These are phyloP conservation scores for Chelonus insularis DNA, from an alignment of 1,140 invertebrate species.

Conservation along the genomic window DNA sequence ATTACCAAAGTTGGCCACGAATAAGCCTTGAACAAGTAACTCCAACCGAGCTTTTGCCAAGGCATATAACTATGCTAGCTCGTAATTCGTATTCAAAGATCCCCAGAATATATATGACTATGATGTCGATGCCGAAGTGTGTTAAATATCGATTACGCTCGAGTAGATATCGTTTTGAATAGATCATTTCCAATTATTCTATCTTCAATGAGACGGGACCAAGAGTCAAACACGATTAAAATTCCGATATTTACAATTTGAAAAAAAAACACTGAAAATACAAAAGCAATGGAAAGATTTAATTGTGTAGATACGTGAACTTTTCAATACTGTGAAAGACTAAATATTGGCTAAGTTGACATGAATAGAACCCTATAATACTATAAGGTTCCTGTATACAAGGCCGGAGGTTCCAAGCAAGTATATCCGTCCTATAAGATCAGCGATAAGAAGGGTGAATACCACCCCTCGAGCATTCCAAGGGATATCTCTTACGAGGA, in stretches of 20 bases:
- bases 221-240: slow-evolving; percentile 40
- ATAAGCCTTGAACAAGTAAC: slow-evolving; percentile 49
- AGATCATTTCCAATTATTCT: no score
- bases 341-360: slow-evolving; percentile 44
- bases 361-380: slow-evolving; percentile 43
- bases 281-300: neutral
- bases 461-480: slow-evolving; percentile 36
- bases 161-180: no score
- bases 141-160: slow-evolving; percentile 12
- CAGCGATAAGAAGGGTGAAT: slow-evolving; percentile 36
- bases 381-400: slow-evolving; percentile 30
- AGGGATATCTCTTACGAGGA: slow-evolving; percentile 23
- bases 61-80: slow-evolving; percentile 12
- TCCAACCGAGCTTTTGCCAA: slow-evolving; percentile 37
- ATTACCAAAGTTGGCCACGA: slow-evolving; percentile 47
- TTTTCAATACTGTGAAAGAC: slow-evolving; percentile 30
- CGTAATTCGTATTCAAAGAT: slow-evolving; percentile 27
- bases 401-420: slow-evolving; percentile 15
- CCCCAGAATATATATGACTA: neutral
- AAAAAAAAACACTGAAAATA: neutral
- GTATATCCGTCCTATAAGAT: slow-evolving; percentile 38
- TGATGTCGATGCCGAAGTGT: neutral
- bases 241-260: slow-evolving; percentile 29
- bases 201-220: slow-evolving; percentile 15
- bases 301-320: slow-evolving; percentile 19